phyloP scores from a whole-genome alignment of 1,140 invertebrate species.

The Trachymyrmex septentrionalis region DNA sequence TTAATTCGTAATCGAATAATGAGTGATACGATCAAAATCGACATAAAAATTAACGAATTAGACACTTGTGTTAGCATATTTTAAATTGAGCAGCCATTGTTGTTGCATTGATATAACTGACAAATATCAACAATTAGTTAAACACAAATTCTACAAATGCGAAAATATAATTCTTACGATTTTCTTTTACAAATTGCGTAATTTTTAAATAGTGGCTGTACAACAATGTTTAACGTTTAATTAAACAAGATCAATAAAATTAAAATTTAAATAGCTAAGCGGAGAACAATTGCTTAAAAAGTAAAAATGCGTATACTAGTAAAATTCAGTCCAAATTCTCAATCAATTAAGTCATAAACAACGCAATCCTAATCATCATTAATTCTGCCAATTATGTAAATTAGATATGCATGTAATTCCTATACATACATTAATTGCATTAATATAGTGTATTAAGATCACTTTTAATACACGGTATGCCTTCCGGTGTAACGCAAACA shows the following conservation, averaged over 20 bases:
- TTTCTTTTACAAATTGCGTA: too few relatives aligned
- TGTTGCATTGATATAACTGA: neutral
- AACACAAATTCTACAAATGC: too few relatives aligned
- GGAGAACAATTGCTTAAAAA: too few relatives aligned
- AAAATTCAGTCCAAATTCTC: neutral
- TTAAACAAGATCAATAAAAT: neutral
- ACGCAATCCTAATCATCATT: neutral
- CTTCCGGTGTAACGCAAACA: neutral
- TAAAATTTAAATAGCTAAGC: neutral
- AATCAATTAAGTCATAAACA: neutral
- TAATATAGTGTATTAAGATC: neutral
- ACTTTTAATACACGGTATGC: neutral
- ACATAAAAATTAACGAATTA: neutral
- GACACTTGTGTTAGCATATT: neutral
- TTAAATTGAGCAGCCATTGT: neutral
- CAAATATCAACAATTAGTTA: too few relatives aligned
- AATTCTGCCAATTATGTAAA: neutral
- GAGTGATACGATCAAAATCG: too few relatives aligned
- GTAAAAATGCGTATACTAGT: neutral
- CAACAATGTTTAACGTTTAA: neutral
- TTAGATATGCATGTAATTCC: neutral
- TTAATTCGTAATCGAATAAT: neutral
- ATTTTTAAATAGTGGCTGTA: too few relatives aligned
- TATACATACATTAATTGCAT: neutral
- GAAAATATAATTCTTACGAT: too few relatives aligned